Conservation (phyloP, 2,797 vertebrate species). For the Sebastes oblongus region DNA sequence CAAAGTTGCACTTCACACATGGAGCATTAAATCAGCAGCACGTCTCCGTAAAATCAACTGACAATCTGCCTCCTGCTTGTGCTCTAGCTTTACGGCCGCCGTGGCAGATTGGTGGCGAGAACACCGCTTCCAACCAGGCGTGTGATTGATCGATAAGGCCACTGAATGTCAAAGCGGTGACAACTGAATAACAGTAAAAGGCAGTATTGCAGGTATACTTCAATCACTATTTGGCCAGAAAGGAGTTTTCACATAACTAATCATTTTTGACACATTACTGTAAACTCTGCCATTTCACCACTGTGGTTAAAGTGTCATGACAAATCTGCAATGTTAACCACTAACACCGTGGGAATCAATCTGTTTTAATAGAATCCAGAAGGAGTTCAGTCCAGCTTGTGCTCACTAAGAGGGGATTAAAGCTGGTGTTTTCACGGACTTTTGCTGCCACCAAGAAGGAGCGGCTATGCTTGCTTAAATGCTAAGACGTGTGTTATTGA, state of each 20-base stretch:
- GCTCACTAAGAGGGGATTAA: conserved; percentile 31
- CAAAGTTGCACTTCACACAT: conserved; percentile 48
- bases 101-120: conserved; percentile 1
- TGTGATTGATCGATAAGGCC: conserved; percentile 1
- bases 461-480: conserved; percentile 6
- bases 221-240: background rate
- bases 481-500: background rate
- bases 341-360: conserved; percentile 29
- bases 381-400: conserved; percentile 1
- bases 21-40: conserved; percentile 33
- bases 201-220: background rate
- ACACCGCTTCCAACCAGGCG: conserved; percentile 8
- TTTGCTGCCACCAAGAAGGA: conserved; percentile 19
- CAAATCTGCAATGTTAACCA: conserved; percentile 4
- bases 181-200: background rate
- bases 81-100: background rate
- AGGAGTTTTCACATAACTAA: background rate
- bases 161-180: conserved; percentile 13
- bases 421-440: conserved; percentile 5
- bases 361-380: conserved; percentile 12
- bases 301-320: conserved; percentile 4
- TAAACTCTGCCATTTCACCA: background rate
- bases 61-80: conserved; percentile 10
- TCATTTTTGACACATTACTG: background rate
- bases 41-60: background rate